These are phyloP conservation scores for Manduca sexta DNA, from an alignment of 1,140 invertebrate species.

Conservation along the genomic window DNA sequence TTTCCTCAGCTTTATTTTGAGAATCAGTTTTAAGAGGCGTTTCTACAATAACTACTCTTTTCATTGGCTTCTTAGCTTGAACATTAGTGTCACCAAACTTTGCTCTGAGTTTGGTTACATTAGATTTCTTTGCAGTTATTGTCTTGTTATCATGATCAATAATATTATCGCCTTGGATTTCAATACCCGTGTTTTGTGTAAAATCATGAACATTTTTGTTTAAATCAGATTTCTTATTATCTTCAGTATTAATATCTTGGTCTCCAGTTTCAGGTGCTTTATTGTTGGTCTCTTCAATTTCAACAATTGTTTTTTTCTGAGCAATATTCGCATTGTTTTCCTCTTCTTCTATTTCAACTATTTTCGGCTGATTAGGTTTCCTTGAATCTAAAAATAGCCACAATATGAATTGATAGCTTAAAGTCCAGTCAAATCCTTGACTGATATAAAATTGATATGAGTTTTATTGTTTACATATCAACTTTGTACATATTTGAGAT, in stretches of 20 bases:
- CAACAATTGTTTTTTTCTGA: slow-evolving; percentile 38
- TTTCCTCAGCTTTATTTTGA: slow-evolving; percentile 7
- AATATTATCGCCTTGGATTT: slow-evolving; percentile 24
- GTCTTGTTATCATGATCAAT: slow-evolving; percentile 40
- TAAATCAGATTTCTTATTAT: background rate
- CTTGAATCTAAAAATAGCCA: slow-evolving; percentile 6
- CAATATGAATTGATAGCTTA: no score
- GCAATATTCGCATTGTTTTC: slow-evolving; percentile 5
- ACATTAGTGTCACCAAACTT: background rate
- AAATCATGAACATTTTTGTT: background rate
- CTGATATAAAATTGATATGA: no score
- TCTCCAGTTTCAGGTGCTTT: background rate
- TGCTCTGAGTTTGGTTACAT: background rate
- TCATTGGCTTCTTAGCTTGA: slow-evolving; percentile 6
- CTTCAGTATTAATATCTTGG: background rate
- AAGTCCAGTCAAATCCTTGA: no score
- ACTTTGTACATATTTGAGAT: no score
- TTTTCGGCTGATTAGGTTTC: slow-evolving; percentile 6
- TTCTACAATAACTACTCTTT: slow-evolving; percentile 6
- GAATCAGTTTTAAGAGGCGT: slow-evolving; percentile 2
- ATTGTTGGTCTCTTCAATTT: slow-evolving; percentile 25
- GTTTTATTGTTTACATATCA: background rate
- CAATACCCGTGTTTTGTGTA: slow-evolving; percentile 8
- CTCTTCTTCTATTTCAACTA: slow-evolving; percentile 20
- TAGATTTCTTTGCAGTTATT: slow-evolving; percentile 14